Conservation (phyloP, 2,888 invertebrate genomes). For the Falcaria lacertinaria region DNA sequence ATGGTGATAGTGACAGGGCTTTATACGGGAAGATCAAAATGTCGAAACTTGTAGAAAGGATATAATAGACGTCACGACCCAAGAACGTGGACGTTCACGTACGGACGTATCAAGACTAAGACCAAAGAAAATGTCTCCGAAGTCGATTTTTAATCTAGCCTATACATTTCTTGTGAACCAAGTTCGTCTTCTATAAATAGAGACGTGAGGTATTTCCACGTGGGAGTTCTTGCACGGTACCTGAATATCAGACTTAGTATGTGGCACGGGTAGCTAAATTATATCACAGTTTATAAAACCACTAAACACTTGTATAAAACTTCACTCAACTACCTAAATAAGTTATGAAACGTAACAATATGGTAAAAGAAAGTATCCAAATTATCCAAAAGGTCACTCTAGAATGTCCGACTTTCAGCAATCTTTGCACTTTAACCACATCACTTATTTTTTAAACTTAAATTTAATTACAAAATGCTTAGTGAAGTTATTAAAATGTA, state of each 20-base stretch:
- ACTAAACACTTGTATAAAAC: constrained; percentile 34
- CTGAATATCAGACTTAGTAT: constrained; percentile 57
- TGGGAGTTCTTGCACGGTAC: constrained; percentile 72
- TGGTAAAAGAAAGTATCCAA: constrained; percentile 75
- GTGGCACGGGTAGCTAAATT: constrained; percentile 60
- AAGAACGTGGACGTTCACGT: constrained; percentile 3
- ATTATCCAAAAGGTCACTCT: constrained; percentile 72
- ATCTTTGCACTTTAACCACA: constrained; percentile 59
- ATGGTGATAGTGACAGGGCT: constrained; percentile 7
- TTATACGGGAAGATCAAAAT: constrained; percentile 6
- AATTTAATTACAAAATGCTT: constrained; percentile 43
- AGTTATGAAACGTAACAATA: constrained; percentile 57
- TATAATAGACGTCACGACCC: constrained; percentile 10
- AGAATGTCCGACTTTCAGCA: constrained; percentile 59
- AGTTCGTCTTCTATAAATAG: constrained; percentile 74
- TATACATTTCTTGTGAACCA: constrained; percentile 60
- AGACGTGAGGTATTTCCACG: constrained; percentile 76
- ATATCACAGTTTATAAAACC: constrained; percentile 59
- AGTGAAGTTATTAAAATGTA: constrained; percentile 14
- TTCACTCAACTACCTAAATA: constrained; percentile 35
- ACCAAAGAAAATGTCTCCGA: constrained; percentile 18
- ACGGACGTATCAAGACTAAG: constrained; percentile 12
- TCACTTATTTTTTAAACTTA: constrained; percentile 56
- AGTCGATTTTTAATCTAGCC: constrained; percentile 40
- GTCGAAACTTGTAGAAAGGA: constrained; percentile 3